Percentiles rank a stretch among this genome's conserved stretches.
These are phyloP conservation scores for Romanomermis culicivorax DNA, from an alignment of 2,888 invertebrate genomes.

Conservation along the genomic window DNA sequence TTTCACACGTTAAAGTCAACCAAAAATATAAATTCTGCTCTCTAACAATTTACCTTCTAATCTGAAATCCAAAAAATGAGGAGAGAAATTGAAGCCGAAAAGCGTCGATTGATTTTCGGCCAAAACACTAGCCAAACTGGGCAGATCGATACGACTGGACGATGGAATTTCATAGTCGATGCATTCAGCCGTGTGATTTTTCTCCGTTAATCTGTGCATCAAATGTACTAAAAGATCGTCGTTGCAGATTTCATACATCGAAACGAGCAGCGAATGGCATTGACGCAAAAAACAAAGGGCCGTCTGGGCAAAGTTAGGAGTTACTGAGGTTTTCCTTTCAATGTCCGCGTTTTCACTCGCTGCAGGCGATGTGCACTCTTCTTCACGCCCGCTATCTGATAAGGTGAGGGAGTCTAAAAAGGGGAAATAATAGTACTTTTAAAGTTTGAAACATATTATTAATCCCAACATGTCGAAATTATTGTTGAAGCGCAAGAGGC, in stretches of 20 bases:
- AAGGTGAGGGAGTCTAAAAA: too few relatives aligned
- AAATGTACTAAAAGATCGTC: constrained; percentile 78
- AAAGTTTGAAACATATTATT: too few relatives aligned
- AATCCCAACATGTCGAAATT: too few relatives aligned
- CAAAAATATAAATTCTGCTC: too few relatives aligned
- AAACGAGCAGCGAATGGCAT: constrained; percentile 62
- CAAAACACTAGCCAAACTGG: constrained; percentile 11
- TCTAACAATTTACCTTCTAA: neutral
- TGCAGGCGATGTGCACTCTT: too few relatives aligned
- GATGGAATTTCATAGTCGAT: constrained; percentile 5
- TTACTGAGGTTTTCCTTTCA: too few relatives aligned
- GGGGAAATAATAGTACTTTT: too few relatives aligned
- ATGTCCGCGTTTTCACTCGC: too few relatives aligned
- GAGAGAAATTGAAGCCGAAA: neutral
- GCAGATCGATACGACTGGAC: constrained; percentile 1
- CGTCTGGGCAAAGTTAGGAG: constrained; percentile 33
- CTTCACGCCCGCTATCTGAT: too few relatives aligned
- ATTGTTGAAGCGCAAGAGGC: too few relatives aligned
- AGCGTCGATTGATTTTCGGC: constrained; percentile 1
- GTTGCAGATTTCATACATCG: constrained; percentile 72
- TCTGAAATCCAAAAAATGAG: neutral
- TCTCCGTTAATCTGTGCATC: constrained; percentile 40
- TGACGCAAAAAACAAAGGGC: constrained; percentile 62
- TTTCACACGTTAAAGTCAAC: too few relatives aligned
- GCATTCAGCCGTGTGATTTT: neutral